Base-by-base conservation (phyloP, 2,888 invertebrate genomes). In the Nysson spinosus region DNA sequence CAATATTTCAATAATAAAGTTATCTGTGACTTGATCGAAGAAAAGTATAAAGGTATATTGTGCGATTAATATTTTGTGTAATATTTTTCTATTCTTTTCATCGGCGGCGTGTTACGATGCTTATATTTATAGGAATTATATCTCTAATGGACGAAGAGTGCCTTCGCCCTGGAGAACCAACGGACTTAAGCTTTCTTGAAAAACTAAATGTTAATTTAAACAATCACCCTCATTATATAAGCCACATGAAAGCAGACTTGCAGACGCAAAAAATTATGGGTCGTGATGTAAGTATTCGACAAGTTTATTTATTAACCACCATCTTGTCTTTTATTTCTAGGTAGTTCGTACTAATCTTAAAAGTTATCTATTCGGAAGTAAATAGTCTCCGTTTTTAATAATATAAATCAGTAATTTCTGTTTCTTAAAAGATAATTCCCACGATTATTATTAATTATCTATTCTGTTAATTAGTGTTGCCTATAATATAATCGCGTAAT, bases 1-100 rank as follows among this genome's bases (percentile, higher is more conserved):
- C 92, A 93, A 76, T 97, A 94, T 88, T 97, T 97, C 87, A 95
- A 97, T 87, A 97, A 97, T 85, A 96, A 96, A 88, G 91, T 97
- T 75, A 97, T 97, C 81, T 97, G 96, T 85, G 95, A 96, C 87
- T 90, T 97, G 74, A 95, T 97, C 66, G 97, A 97, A 85, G 94
- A 94, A 78, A 94, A 94, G 82, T 94, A 96, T 83, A 93, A 92
- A 89, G 96, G 95, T 92, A 80, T 1, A 3, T 11, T 22, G 6
- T n/a, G n/a, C n/a, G n/a, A n/a, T n/a, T n/a, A 2, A 2, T 22
- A 16, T 5, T 7, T 14, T 2, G 24, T 50, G 14, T 44, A 5
- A 44, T 17, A 30, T 14, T 42, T 3, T 17, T 28, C 1, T 44
- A 3, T 16, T 12, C 24, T 44, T n/a, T n/a, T n/a, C n/a, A n/a